Conservation (phyloP, 2,888 invertebrate genomes). For the Aleiodes leptofemur region DNA sequence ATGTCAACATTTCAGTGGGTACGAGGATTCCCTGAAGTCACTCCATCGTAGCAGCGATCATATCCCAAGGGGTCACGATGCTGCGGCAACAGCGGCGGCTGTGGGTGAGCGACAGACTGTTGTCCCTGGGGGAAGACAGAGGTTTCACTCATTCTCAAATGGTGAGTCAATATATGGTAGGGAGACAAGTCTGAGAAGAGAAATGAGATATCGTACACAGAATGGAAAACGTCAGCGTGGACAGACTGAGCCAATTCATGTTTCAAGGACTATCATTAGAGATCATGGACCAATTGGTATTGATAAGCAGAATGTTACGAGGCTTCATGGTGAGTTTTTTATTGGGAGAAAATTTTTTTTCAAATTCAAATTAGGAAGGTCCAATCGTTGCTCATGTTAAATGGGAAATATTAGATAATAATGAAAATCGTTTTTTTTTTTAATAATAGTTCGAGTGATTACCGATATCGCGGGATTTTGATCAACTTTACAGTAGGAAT, state of each 20-base stretch:
- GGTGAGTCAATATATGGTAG: conserved; percentile 66
- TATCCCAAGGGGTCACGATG: conserved; percentile 59
- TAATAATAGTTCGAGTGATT: no score
- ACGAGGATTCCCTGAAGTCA: conserved; percentile 88
- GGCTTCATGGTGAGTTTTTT: conserved; percentile 48
- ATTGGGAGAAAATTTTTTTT: background rate
- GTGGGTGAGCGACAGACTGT: conserved; percentile 59
- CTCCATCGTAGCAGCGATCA: conserved; percentile 74
- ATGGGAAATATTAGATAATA: no score
- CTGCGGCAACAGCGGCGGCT: conserved; percentile 60
- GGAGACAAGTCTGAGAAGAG: conserved; percentile 61
- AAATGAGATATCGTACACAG: conserved; percentile 57
- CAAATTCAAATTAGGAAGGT: no score
- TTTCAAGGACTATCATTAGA: conserved; percentile 69
- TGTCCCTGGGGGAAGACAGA: conserved; percentile 58
- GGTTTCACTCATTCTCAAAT: conserved; percentile 68
- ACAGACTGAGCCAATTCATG: conserved; percentile 64
- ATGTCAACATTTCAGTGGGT: conserved; percentile 78
- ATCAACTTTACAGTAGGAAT: no score
- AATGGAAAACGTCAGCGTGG: conserved; percentile 56
- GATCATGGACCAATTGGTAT: conserved; percentile 56
- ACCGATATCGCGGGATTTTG: no score
- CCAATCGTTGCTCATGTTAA: no score
- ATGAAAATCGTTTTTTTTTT: no score
- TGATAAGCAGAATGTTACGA: conserved; percentile 42